Percentiles rank a stretch among this genome's conserved stretches.
Conservation (phyloP, 2,113 vertebrate genomes). For the Tonatia bakeri region DNA sequence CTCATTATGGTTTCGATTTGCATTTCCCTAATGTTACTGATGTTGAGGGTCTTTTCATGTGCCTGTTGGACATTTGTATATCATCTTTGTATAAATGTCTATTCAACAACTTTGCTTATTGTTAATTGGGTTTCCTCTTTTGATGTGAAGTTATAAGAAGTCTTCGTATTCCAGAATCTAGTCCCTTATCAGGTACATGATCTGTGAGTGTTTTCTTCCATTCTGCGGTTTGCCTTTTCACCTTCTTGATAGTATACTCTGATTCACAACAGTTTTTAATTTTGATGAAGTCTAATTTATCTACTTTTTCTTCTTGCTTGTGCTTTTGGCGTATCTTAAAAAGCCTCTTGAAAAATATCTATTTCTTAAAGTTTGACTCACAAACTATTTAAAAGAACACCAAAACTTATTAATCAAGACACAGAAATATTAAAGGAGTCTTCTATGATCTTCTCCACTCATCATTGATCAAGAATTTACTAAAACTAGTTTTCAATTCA, state of each 20-base stretch:
- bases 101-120: not conserved
- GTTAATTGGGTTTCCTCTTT: not conserved
- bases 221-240: not conserved
- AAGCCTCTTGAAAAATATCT: not conserved
- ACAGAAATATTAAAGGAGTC: not conserved
- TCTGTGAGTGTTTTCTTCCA: constrained; percentile 27
- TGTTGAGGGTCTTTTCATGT: not conserved
- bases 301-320: not conserved
- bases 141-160: not conserved
- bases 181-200: not conserved
- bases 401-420: not conserved
- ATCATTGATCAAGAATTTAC: not conserved
- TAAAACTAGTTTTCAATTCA: constrained; percentile 15
- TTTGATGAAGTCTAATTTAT: constrained; percentile 8
- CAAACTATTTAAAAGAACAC: constrained; percentile 3
- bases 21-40: not conserved
- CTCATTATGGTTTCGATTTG: constrained; percentile 7
- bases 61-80: not conserved
- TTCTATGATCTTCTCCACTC: not conserved
- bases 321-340: not conserved
- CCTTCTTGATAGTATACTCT: not conserved
- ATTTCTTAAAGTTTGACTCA: not conserved
- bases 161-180: not conserved
- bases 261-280: not conserved
- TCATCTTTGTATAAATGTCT: not conserved